Conservation (phyloP, 2,888 invertebrate species). For the Drosophila villosipedis region DNA sequence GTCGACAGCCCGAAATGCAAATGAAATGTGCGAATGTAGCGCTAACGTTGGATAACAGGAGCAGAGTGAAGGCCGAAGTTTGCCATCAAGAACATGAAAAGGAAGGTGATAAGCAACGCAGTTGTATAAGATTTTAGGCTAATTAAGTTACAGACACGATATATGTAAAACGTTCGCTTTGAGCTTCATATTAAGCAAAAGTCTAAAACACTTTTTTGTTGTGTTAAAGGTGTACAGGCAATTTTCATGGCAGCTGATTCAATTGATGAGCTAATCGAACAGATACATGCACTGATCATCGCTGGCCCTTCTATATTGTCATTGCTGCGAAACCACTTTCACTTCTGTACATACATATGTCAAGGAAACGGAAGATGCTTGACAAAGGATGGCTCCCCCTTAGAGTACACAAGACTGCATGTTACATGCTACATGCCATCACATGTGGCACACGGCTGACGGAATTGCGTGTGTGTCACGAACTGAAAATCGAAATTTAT, state of each 20-base stretch:
- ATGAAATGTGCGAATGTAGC: neutral
- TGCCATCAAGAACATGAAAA: neutral
- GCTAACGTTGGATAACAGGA: neutral
- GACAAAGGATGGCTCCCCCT: constrained; percentile 21
- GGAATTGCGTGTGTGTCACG: constrained; percentile 34
- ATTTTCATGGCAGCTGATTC: neutral
- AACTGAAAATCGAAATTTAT: constrained; percentile 48
- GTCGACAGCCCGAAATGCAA: neutral
- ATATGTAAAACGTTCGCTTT: neutral
- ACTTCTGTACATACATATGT: constrained; percentile 1
- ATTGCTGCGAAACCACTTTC: constrained; percentile 24
- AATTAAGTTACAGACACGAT: neutral
- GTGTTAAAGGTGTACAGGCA: neutral
- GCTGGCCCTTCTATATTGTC: constrained; percentile 1
- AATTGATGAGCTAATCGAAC: constrained; percentile 10
- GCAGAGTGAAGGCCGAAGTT: neutral
- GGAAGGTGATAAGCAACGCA: neutral
- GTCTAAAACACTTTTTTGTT: neutral
- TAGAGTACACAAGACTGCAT: constrained; percentile 1
- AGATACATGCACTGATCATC: constrained; percentile 41
- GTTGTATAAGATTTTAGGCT: neutral
- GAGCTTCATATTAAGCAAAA: neutral
- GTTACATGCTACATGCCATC: neutral
- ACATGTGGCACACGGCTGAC: constrained; percentile 3
- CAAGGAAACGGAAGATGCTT: constrained; percentile 40